Evolutionary conservation across 2,888 invertebrate genomes (phyloP).

Genomic region (Ormia ochracea): DNA sequence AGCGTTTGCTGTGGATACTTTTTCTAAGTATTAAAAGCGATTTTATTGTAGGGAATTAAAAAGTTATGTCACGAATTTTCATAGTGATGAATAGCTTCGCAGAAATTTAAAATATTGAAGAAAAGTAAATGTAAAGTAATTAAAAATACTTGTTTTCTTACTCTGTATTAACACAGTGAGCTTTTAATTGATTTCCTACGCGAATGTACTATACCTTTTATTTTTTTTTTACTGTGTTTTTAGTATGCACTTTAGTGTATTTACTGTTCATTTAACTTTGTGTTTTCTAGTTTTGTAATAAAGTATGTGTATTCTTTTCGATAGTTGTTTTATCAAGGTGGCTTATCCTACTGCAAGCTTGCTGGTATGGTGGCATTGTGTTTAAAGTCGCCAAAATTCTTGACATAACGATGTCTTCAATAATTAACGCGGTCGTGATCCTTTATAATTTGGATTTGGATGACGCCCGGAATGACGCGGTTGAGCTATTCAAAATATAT

Average conservation of each 20-base stretch:
- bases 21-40: constrained; percentile 57
- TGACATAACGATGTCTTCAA: constrained; percentile 32
- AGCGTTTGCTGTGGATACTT: not conserved
- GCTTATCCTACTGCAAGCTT: constrained; percentile 70
- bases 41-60: constrained; percentile 30
- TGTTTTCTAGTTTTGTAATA: constrained; percentile 14
- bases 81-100: not conserved
- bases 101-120: constrained; percentile 33
- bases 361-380: constrained; percentile 64
- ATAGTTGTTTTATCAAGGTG: constrained; percentile 62
- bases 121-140: not conserved
- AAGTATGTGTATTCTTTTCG: no score
- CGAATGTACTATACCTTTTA: constrained; percentile 11
- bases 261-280: constrained; percentile 16
- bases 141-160: not conserved
- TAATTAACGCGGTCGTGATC: constrained; percentile 73
- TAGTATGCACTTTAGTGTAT: constrained; percentile 23
- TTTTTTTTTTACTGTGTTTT: constrained; percentile 15
- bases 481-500: constrained; percentile 71
- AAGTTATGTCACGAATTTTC: constrained; percentile 7
- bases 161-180: not conserved
- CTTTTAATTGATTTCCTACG: not conserved
- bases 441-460: constrained; percentile 77
- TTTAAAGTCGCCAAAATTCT: constrained; percentile 47
- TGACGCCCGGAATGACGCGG: constrained; percentile 76